phyloP scores from a whole-genome alignment of 2,113 vertebrate species.

The Corythoichthys haematopterus region DNA sequence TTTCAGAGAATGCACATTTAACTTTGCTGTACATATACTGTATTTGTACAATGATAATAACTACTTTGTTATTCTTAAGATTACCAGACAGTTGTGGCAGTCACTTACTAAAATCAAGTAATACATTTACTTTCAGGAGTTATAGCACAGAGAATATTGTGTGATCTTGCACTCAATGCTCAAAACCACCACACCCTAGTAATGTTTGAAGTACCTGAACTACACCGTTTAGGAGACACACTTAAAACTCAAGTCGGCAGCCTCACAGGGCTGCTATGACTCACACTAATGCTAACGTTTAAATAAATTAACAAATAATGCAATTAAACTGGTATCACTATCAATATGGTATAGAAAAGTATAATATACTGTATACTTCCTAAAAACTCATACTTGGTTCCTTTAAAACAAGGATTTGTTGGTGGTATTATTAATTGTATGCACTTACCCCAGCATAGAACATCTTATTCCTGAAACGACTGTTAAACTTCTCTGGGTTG shows the following conservation, averaged over 20 bases:
- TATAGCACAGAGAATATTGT: background rate
- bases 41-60: background rate
- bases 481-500: conserved; percentile 70
- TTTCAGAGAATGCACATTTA: background rate
- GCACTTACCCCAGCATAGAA: conserved; percentile 68
- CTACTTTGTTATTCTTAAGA: background rate
- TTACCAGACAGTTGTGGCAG: background rate
- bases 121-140: background rate
- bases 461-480: conserved; percentile 72
- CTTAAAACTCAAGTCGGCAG: background rate
- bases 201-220: background rate
- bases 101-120: background rate
- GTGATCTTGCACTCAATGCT: background rate
- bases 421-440: conserved; percentile 3
- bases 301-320: too few species aligned
- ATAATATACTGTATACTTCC: background rate
- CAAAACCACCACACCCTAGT: background rate
- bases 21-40: background rate
- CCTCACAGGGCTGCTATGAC: background rate
- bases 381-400: background rate
- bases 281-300: background rate
- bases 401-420: background rate
- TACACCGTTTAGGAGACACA: background rate
- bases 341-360: background rate
- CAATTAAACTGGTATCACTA: too few species aligned